Conservation (phyloP, 2,797 vertebrate species). For the Cynodonichthys magdalenae region DNA sequence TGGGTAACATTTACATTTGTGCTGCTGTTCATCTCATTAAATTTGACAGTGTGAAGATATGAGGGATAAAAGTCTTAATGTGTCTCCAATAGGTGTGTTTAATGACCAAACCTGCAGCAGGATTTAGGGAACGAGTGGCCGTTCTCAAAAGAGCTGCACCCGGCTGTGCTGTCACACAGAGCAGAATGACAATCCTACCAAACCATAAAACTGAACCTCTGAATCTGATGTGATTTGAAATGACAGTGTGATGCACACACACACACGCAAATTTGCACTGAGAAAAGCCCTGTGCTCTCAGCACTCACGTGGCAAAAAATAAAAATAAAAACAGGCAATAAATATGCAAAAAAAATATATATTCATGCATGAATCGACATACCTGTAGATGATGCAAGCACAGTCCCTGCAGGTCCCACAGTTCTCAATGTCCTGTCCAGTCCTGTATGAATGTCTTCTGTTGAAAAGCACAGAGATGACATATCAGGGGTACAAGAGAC, state of each 20-base stretch:
- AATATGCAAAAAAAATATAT: constrained; percentile 37
- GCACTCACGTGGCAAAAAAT: constrained; percentile 25
- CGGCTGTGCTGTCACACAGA: constrained; percentile 54
- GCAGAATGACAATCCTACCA: constrained; percentile 53
- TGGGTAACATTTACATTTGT: constrained; percentile 27
- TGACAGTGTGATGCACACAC: constrained; percentile 65
- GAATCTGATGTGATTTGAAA: constrained; percentile 61
- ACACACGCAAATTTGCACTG: constrained; percentile 25
- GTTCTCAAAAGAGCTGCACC: constrained; percentile 39
- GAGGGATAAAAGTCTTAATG: constrained; percentile 8
- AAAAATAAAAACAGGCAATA: constrained; percentile 11
- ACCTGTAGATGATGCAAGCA: constrained; percentile 93
- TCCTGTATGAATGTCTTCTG: constrained; percentile 88
- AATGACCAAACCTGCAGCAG: constrained; percentile 56
- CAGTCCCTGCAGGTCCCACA: constrained; percentile 90
- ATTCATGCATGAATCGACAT: constrained; percentile 26
- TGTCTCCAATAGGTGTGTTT: constrained; percentile 15
- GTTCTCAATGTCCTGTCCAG: constrained; percentile 90
- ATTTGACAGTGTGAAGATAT: constrained; percentile 28
- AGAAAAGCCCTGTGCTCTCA: constrained; percentile 49
- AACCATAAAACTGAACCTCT: constrained; percentile 57
- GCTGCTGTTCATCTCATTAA: constrained; percentile 47
- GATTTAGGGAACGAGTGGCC: constrained; percentile 37
- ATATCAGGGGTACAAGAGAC: constrained; percentile 66
- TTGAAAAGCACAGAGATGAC: constrained; percentile 70